Evolutionary conservation across 2,888 invertebrate species (phyloP).

Genomic region (Idaea dimidiata): DNA sequence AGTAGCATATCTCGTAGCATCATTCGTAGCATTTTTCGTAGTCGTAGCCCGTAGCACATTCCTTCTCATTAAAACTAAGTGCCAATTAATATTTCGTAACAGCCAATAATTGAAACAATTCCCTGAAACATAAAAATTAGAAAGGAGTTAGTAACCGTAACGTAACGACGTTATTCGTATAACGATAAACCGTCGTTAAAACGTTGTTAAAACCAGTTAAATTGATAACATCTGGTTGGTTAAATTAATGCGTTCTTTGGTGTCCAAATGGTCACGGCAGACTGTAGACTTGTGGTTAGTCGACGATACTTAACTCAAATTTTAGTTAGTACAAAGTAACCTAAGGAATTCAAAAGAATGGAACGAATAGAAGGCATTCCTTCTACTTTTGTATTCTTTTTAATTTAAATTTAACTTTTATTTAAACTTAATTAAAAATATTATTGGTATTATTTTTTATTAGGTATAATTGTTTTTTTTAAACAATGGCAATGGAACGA

Average conservation of each 20-base stretch:
- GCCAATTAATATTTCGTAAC: neutral
- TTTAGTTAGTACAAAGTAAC: neutral
- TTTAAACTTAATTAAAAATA: no score
- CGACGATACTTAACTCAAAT: neutral
- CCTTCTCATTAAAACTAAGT: neutral
- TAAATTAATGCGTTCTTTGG: constrained; percentile 1
- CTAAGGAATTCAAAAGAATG: no score
- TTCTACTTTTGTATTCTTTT: no score
- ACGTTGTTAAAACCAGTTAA: constrained; percentile 6
- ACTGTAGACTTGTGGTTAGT: neutral
- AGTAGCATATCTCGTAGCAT: neutral
- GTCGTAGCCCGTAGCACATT: constrained; percentile 8
- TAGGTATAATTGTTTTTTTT: no score
- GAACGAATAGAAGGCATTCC: no score
- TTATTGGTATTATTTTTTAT: no score
- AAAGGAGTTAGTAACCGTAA: neutral
- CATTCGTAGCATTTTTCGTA: constrained; percentile 12
- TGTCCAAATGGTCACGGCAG: neutral
- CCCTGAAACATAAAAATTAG: neutral
- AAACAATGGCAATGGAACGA: no score
- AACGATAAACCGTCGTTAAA: constrained; percentile 1
- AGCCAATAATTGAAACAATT: neutral
- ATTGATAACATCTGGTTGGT: constrained; percentile 7
- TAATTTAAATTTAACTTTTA: no score
- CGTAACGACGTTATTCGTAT: constrained; percentile 1